A percentile compares a stretch with the other conserved stretches of the same genome.
Conservation (phyloP, 1,140 invertebrate genomes). For the Nephila pilipes region DNA sequence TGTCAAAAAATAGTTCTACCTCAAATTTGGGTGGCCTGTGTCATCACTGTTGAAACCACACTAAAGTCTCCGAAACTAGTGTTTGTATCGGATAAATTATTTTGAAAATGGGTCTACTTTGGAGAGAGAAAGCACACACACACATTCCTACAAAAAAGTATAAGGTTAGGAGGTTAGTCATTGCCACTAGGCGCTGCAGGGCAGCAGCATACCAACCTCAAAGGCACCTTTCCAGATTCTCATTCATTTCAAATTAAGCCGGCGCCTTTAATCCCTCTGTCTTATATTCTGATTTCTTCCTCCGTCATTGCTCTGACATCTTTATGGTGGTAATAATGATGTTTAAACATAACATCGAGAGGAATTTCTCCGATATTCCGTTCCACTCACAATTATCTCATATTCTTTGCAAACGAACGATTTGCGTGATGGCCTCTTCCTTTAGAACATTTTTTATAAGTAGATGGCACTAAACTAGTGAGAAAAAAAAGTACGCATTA, state of each 20-base stretch:
- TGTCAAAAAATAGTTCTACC: too few relatives aligned
- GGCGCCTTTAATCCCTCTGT: background rate
- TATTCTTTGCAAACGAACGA: background rate
- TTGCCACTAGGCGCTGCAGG: background rate
- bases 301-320: background rate
- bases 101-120: too few relatives aligned
- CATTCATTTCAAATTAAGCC: constrained; percentile 4
- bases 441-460: background rate
- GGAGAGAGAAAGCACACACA: too few relatives aligned
- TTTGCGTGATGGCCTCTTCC: background rate
- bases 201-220: background rate
- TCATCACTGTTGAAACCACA: too few relatives aligned
- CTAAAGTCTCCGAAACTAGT: too few relatives aligned
- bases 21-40: too few relatives aligned
- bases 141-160: background rate
- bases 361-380: background rate
- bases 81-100: too few relatives aligned
- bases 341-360: background rate
- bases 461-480: background rate
- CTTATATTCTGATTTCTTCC: background rate
- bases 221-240: background rate
- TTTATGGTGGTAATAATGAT: constrained; percentile 19
- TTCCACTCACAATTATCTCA: background rate
- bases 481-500: too few relatives aligned
- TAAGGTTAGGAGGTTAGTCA: background rate